Evolutionary conservation across 1,140 invertebrate species (phyloP).

Genomic region (Lucilia cuprina): DNA sequence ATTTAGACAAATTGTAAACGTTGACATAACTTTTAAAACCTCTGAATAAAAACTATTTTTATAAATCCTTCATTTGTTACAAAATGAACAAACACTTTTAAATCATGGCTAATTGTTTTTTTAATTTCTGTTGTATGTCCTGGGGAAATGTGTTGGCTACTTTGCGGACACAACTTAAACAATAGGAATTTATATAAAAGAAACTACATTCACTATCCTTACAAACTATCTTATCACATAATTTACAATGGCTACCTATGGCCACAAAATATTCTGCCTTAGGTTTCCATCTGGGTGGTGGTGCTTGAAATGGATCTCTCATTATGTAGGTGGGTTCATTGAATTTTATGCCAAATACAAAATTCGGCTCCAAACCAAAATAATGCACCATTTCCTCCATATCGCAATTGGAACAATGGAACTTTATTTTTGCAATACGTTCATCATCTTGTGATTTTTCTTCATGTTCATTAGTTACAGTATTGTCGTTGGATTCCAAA

Average conservation of each 20-base stretch:
- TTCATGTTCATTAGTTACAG: conserved; percentile 37
- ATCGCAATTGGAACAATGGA: conserved; percentile 71
- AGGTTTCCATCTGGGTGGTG: conserved; percentile 61
- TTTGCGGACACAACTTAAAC: conserved; percentile 71
- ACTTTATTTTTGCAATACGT: conserved; percentile 62
- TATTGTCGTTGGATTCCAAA: conserved; percentile 41
- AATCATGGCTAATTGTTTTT: conserved; percentile 51
- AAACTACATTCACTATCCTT: conserved; percentile 78
- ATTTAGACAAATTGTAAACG: background rate
- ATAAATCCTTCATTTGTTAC: background rate
- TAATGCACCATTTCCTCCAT: conserved; percentile 76
- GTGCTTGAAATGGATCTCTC: conserved; percentile 81
- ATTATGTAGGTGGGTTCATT: conserved; percentile 78
- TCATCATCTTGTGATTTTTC: conserved; percentile 44
- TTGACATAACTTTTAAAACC: background rate
- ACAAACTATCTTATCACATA: conserved; percentile 75
- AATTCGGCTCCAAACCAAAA: conserved; percentile 75
- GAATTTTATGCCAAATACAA: conserved; percentile 69
- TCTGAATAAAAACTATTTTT: background rate
- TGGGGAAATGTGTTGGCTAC: conserved; percentile 71
- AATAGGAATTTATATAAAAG: conserved; percentile 78
- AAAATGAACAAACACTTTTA: background rate
- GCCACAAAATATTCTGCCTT: conserved; percentile 74
- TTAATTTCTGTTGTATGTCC: conserved; percentile 67
- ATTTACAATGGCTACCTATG: conserved; percentile 75